Base-by-base conservation (phyloP, 2,113 vertebrate species). In the Dolichotis patagonum region DNA sequence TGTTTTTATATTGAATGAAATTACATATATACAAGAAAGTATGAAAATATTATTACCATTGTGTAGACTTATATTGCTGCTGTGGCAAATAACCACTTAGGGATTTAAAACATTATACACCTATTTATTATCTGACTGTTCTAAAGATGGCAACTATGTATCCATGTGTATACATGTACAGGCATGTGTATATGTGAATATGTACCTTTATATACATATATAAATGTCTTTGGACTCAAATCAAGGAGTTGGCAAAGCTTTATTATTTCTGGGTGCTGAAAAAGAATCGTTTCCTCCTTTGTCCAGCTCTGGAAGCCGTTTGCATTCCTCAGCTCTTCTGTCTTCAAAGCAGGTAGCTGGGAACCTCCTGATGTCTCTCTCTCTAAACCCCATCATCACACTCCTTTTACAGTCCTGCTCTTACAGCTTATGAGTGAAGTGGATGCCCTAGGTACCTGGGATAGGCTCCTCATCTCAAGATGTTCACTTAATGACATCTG, bases 1-100 rank as follows among this genome's bases (percentile, higher is more conserved):
- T 54, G 78, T 38, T 75, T 75, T 92, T 85, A 62, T 32, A 67
- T 58, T 92, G 46, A 82, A 73, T 73, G 22, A 84, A 86, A 83
- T 38, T 26, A n/a, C 16, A 41, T 8, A 17, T 58, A 43, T 38
- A 83, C 0, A 52, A 73, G n/a, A 88, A 95, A 90, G 73, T 4
- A 35, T 91, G 62, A 46, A 88, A 91, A 58, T 56, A 43, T 67
- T 69, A 1, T 35, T 46, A 1, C 32, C 30, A 46, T n/a, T 35
- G 4, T 4, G 17, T 82, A 60, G n/a, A 24, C 67, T 77, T 65
- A 24, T 58, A 16, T 41, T 91, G 20, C 16, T 75, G 9, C 17
- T 77, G 1, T 80, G 87, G 86, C 32, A 84, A 90, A 38, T 38
- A 54, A 67, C n/a, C n/a, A 82, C 10, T 9, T 30, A 78, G 65